Evolutionary conservation across 1,140 invertebrate genomes (phyloP).

Genomic region (Myzus persicae): DNA sequence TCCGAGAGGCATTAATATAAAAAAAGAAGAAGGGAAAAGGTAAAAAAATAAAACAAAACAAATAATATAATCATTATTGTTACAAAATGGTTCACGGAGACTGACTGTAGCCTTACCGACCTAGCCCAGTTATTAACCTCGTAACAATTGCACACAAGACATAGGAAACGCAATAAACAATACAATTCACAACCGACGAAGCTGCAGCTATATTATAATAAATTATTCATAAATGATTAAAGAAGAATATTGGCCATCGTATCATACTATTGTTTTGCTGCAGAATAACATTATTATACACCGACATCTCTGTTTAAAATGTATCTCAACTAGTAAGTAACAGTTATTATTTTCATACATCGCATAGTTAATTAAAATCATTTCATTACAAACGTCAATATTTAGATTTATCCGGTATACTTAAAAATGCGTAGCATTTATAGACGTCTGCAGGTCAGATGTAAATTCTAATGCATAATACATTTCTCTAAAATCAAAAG

Average conservation of each 20-base stretch:
- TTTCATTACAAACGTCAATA: background rate
- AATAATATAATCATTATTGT: slow-evolving; percentile 46
- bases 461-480: slow-evolving; percentile 4
- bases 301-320: background rate
- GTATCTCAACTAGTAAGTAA: background rate
- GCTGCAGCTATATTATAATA: background rate
- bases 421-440: background rate
- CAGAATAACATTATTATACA: background rate
- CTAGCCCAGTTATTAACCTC: slow-evolving; percentile 52
- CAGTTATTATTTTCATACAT: background rate
- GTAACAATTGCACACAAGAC: slow-evolving; percentile 40
- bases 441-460: background rate
- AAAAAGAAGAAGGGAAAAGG: background rate
- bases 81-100: slow-evolving; percentile 15
- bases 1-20: background rate
- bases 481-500: background rate
- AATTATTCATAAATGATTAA: background rate
- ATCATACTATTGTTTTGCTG: background rate
- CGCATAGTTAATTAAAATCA: background rate
- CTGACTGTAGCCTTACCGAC: slow-evolving; percentile 16
- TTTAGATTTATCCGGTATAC: background rate
- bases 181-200: background rate
- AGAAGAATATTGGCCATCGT: background rate
- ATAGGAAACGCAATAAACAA: slow-evolving; percentile 27
- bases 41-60: slow-evolving; percentile 32